Conservation (phyloP, 2,113 vertebrate genomes). For the Microtus richardsoni region DNA sequence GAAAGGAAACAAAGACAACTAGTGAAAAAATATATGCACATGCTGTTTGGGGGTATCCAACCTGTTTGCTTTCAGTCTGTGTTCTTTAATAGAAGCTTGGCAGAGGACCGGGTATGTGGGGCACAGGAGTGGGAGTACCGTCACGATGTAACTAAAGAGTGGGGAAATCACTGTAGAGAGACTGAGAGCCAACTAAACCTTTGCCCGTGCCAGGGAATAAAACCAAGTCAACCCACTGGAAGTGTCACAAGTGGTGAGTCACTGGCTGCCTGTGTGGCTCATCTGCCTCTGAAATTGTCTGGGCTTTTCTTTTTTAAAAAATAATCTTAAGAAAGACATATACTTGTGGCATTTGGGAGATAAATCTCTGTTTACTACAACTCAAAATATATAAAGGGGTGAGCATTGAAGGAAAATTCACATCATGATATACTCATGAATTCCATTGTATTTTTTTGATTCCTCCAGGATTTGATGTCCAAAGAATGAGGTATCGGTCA, state of each 20-base stretch:
- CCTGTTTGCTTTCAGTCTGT: conserved; percentile 52
- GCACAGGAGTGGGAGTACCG: conserved; percentile 66
- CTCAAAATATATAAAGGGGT: conserved; percentile 16
- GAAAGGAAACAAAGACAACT: neutral
- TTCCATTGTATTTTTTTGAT: conserved; percentile 28
- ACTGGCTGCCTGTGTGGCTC: conserved; percentile 65
- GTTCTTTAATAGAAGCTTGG: conserved; percentile 69
- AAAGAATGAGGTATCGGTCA: neutral
- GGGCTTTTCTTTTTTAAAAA: neutral
- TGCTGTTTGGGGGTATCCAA: conserved; percentile 7
- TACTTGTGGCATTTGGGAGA: neutral
- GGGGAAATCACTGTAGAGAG: conserved; percentile 72
- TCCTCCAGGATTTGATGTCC: neutral
- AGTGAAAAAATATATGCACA: neutral
- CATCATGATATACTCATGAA: neutral
- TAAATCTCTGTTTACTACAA: conserved; percentile 41
- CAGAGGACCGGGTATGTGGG: conserved; percentile 55
- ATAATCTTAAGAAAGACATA: conserved; percentile 54
- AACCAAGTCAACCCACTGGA: conserved; percentile 75
- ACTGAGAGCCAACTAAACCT: conserved; percentile 72
- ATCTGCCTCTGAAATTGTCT: conserved; percentile 63
- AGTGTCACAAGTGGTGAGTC: conserved; percentile 78
- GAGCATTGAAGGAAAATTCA: neutral
- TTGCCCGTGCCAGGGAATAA: conserved; percentile 67
- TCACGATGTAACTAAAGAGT: conserved; percentile 80